A percentile compares a stretch with the other conserved stretches of the same genome.
Evolutionary conservation across 2,113 vertebrate genomes (phyloP).

Genomic region (Myotis brandtii): DNA sequence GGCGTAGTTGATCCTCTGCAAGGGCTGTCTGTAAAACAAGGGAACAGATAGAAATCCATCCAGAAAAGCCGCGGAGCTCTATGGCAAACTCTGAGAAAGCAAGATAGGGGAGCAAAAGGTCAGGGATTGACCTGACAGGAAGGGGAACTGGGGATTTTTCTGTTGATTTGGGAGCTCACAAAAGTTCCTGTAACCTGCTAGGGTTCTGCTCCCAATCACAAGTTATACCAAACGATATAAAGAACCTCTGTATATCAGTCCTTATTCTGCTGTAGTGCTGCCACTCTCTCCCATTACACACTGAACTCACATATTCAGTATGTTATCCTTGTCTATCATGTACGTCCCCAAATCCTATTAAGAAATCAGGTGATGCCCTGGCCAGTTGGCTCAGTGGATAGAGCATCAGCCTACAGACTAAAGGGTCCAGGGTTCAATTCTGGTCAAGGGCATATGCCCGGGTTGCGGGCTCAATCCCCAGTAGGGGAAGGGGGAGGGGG

Average conservation of each 20-base stretch:
- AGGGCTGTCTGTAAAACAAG: constrained; percentile 85
- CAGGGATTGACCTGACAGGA: not conserved
- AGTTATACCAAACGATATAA: not conserved
- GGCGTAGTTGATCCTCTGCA: constrained; percentile 89
- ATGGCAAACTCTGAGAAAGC: not conserved
- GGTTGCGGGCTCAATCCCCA: no score
- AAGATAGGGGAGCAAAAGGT: not conserved
- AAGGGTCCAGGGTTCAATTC: no score
- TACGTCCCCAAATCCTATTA: not conserved
- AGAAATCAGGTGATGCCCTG: not conserved
- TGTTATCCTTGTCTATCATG: not conserved
- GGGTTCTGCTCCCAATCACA: not conserved
- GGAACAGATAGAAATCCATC: not conserved
- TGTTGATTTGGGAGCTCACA: not conserved
- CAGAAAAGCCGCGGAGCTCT: not conserved
- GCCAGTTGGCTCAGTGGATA: no score
- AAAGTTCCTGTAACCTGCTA: not conserved
- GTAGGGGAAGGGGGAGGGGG: no score
- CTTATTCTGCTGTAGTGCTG: not conserved
- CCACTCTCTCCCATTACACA: not conserved
- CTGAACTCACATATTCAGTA: not conserved
- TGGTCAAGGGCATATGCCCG: no score
- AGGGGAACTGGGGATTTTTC: not conserved
- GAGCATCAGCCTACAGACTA: no score
- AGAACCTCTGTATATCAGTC: not conserved